phyloP scores from a whole-genome alignment of 2,797 vertebrate species.

The Pipistrellus pipistrellus region DNA sequence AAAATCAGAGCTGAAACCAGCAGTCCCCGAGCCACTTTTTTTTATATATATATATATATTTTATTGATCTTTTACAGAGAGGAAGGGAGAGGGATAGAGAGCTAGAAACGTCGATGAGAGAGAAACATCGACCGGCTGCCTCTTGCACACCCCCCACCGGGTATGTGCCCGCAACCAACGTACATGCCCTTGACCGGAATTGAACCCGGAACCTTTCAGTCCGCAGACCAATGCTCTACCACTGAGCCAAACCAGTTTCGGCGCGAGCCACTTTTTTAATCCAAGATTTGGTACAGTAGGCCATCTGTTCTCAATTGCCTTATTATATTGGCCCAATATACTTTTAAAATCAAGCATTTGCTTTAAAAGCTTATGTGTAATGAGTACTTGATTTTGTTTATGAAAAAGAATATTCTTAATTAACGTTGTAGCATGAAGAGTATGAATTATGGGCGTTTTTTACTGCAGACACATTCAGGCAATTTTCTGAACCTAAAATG shows the following conservation, averaged over 20 bases:
- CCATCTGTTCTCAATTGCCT: neutral
- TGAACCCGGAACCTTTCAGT: too few relatives aligned
- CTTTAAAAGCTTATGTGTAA: neutral
- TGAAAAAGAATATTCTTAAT: neutral
- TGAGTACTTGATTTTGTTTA: neutral
- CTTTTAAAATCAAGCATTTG: neutral
- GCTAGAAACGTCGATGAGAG: too few relatives aligned
- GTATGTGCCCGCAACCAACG: too few relatives aligned
- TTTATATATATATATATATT: too few relatives aligned
- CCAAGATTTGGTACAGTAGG: neutral
- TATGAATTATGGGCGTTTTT: neutral
- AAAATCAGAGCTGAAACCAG: neutral
- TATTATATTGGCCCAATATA: neutral
- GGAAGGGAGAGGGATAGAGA: too few relatives aligned
- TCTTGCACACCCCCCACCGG: too few relatives aligned
- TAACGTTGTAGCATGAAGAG: neutral
- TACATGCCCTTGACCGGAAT: too few relatives aligned
- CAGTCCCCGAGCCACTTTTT: neutral
- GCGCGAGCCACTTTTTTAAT: neutral
- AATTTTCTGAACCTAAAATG: neutral
- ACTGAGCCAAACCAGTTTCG: too few relatives aligned
- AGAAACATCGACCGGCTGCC: too few relatives aligned
- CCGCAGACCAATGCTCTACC: too few relatives aligned
- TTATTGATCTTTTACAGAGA: too few relatives aligned
- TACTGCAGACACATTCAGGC: neutral